Evolutionary conservation across 2,888 invertebrate species (phyloP), one percentile per base, ranked within the genome.

Genomic region (Xylota segnis): DNA sequence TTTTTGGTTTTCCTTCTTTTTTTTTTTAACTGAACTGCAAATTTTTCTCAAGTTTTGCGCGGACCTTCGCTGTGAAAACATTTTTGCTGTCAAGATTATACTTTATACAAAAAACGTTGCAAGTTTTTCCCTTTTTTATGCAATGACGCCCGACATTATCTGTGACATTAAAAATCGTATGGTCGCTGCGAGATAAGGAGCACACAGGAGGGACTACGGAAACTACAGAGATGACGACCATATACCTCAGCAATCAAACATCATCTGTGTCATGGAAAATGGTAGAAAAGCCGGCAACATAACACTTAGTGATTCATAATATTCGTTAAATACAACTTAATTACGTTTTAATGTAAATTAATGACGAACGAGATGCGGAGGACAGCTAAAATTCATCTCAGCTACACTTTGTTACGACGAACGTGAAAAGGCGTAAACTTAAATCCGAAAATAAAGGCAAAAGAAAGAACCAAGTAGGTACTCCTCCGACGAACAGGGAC

Each of bases 321-420:
- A 29, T 45, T 56, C 16, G 34, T 54, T 43, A 70, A 70, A 70
- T 70, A 16, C 40, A 40, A 12, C 70, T 70, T 90, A 91, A 90
- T 90, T 91, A 89, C 88, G 88, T 89, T 91, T 91, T 90, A 90
- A 90, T 90, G 90, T 90, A 88, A 90, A 90, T 91, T 90, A 90
- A 90, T 90, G 91, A 90, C 87, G 18, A 45, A 16, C 58, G 32
- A 18, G 47, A 50, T 47, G 10, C 16, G 47, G 32, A 47, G 34
- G 65, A 27, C 47, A 63, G 63, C 23, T 29, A 12, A 14, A 63
- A 63, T 63, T 45, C 47, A 45, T 27, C 12, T 32, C 16, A 32
- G 12, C 32, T 14, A 9, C 45, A 40, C 32, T 32, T 2, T 14
- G 65, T n/a, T 43, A 27, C 5, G 10, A 32, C 45, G 37, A 10